Percentiles rank a stretch among this genome's conserved stretches.
Evolutionary conservation across 2,888 invertebrate genomes (phyloP).

Genomic region (Caenorhabditis afra): DNA sequence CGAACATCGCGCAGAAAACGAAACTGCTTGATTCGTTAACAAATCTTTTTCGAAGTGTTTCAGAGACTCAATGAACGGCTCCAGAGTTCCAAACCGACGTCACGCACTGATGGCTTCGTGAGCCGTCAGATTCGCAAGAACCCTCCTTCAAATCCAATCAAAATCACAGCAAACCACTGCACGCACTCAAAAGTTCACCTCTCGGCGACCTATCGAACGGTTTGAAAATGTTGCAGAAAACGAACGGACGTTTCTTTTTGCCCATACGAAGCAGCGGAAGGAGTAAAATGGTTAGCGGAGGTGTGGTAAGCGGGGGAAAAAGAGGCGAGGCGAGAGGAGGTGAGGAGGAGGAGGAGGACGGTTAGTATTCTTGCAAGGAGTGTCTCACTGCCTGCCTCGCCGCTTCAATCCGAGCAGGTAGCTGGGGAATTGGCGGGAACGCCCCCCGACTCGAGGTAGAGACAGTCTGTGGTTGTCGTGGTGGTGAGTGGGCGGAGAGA

Average conservation of each 20-base stretch:
- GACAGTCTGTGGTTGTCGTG: neutral
- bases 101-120: neutral
- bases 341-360: slow-evolving; percentile 1
- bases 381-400: slow-evolving; percentile 1
- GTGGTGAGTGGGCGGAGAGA: slow-evolving; percentile 8
- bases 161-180: slow-evolving; percentile 47
- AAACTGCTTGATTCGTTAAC: too few relatives aligned
- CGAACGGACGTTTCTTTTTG: slow-evolving; percentile 11
- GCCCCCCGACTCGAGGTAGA: too few relatives aligned
- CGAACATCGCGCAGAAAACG: slow-evolving; percentile 2
- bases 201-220: neutral
- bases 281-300: neutral
- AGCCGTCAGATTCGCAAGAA: neutral
- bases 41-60: too few relatives aligned
- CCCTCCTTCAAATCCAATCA: slow-evolving; percentile 8
- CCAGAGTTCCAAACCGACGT: neutral
- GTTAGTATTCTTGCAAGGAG: slow-evolving; percentile 29
- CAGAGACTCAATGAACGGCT: too few relatives aligned
- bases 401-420: slow-evolving; percentile 10
- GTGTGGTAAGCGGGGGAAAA: neutral
- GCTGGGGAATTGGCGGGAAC: slow-evolving; percentile 12
- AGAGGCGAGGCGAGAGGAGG: too few relatives aligned
- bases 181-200: slow-evolving; percentile 32
- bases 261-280: slow-evolving; percentile 1
- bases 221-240: slow-evolving; percentile 16